Percentiles rank a stretch among this genome's conserved stretches.
phyloP scores from a whole-genome alignment of 2,113 vertebrate genomes.

The Silurus glanis region DNA sequence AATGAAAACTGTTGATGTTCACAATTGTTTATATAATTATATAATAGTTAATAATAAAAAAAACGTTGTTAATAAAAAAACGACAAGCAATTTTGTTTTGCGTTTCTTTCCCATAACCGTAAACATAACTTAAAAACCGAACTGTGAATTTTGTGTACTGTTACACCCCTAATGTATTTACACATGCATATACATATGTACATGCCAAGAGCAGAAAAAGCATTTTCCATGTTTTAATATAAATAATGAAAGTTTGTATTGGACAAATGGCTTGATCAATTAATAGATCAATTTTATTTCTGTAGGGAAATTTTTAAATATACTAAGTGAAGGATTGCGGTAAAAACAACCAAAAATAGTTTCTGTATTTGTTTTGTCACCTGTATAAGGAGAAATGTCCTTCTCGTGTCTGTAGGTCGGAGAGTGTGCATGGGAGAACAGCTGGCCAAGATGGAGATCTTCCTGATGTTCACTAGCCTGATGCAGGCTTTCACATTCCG shows the following conservation, averaged over 20 bases:
- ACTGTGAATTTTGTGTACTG: no score
- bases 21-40: no score
- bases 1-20: no score
- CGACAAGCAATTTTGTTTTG: no score
- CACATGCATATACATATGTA: neutral
- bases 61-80: no score
- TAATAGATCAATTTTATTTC: neutral
- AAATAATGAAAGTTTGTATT: neutral
- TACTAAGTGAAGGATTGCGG: neutral
- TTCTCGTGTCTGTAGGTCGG: conserved; percentile 73
- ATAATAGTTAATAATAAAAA: no score
- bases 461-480: conserved; percentile 84
- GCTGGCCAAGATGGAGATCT: conserved; percentile 95
- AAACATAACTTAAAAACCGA: no score
- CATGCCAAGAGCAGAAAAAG: neutral
- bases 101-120: no score
- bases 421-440: conserved; percentile 96
- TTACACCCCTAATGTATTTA: no score
- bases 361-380: neutral
- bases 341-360: neutral
- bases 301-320: neutral
- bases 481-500: conserved; percentile 85
- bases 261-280: neutral
- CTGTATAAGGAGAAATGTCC: neutral
- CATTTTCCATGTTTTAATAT: neutral